Conservation (phyloP, 2,797 vertebrate genomes). For the Halcyon badia region DNA sequence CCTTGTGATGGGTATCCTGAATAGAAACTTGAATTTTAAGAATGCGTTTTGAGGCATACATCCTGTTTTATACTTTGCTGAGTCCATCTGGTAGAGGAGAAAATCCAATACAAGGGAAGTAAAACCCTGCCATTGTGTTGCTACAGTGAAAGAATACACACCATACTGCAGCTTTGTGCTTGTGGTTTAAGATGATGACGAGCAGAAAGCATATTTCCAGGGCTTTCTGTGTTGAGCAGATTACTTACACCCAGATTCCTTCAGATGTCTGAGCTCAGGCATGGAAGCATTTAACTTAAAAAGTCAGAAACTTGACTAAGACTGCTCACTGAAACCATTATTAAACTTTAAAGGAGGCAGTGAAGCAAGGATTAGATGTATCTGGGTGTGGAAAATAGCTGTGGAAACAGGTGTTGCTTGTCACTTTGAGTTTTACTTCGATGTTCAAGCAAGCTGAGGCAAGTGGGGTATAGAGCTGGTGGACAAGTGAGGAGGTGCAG, state of each 20-base stretch:
- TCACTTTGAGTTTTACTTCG: conserved; percentile 19
- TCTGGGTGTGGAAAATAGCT: conserved; percentile 45
- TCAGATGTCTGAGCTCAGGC: conserved; percentile 24
- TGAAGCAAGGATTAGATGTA: conserved; percentile 39
- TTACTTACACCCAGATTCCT: conserved; percentile 14
- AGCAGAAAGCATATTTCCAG: conserved; percentile 12
- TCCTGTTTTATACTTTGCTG: background rate
- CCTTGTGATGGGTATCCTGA: background rate
- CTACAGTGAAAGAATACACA: background rate
- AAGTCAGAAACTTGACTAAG: conserved; percentile 30
- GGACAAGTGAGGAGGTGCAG: background rate
- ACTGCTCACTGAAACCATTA: conserved; percentile 11
- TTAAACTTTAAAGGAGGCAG: conserved; percentile 32
- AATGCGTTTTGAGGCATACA: background rate
- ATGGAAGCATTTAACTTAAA: conserved; percentile 25
- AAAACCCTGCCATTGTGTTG: background rate
- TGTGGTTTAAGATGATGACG: background rate
- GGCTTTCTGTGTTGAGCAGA: conserved; percentile 8
- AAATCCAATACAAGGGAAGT: background rate
- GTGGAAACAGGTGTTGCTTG: conserved; percentile 57
- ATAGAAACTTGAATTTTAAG: background rate
- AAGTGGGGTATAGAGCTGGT: background rate
- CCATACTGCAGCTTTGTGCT: background rate
- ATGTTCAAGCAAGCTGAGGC: background rate
- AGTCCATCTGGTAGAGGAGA: background rate